phyloP scores from a whole-genome alignment of 2,113 vertebrate species.

The Oreochromis tanganicae region DNA sequence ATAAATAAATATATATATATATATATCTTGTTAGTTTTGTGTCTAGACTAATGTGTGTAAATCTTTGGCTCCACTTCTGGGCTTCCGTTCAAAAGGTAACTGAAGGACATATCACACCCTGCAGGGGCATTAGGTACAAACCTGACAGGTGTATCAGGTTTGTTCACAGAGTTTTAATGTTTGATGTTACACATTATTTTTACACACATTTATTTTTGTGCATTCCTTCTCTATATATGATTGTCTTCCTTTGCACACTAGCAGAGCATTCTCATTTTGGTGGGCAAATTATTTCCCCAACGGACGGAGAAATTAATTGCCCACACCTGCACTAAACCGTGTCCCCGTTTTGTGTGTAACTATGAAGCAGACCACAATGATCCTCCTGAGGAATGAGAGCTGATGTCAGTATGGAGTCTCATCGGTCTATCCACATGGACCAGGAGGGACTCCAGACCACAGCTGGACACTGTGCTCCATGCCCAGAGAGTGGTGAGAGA shows the following conservation, averaged over 20 bases:
- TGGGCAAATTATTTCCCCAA: too few species aligned
- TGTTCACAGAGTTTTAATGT: background rate
- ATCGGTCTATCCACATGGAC: background rate
- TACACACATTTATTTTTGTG: background rate
- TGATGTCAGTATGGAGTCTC: constrained; percentile 3
- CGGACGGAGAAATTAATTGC: background rate
- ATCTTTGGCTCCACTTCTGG: background rate
- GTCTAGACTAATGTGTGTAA: background rate
- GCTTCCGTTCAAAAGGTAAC: background rate
- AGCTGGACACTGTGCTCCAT: background rate
- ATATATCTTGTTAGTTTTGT: background rate
- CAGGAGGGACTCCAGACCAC: background rate
- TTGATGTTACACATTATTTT: too few species aligned
- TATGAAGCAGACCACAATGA: background rate
- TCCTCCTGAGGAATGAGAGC: background rate
- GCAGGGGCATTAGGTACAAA: background rate
- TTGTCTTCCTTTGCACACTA: too few species aligned
- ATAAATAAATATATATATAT: too few species aligned
- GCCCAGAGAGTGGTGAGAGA: constrained; percentile 11
- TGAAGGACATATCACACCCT: background rate
- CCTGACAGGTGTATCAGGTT: background rate
- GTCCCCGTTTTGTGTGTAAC: background rate
- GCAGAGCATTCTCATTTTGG: too few species aligned
- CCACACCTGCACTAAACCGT: background rate
- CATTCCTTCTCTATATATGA: background rate